Conservation (phyloP, 2,797 vertebrate species). For the Sebastolobus altivelis region DNA sequence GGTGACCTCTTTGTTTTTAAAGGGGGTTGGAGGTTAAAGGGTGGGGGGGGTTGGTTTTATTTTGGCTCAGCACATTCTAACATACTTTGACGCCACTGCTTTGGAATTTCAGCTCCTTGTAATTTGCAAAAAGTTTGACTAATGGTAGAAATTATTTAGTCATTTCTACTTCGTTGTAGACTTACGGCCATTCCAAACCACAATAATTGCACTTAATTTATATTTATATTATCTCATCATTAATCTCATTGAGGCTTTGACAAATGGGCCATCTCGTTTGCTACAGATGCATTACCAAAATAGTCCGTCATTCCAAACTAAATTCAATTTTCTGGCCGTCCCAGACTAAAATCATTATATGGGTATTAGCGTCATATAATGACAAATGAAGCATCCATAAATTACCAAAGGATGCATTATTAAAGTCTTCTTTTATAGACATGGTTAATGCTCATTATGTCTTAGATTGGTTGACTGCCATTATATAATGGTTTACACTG, state of each 20-base stretch:
- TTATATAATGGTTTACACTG: constrained; percentile 28
- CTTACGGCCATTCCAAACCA: constrained; percentile 10
- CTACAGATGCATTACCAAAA: constrained; percentile 44
- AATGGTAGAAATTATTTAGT: constrained; percentile 44
- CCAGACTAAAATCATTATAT: constrained; percentile 54
- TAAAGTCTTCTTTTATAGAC: constrained; percentile 36
- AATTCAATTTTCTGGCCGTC: constrained; percentile 51
- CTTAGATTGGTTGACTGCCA: not conserved
- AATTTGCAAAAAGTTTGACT: constrained; percentile 55
- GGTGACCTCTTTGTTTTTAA: constrained; percentile 48
- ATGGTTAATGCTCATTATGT: constrained; percentile 10
- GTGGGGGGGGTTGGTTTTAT: constrained; percentile 9
- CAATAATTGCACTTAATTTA: constrained; percentile 48
- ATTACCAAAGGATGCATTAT: constrained; percentile 41
- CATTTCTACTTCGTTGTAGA: not conserved
- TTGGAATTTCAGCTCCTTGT: constrained; percentile 49
- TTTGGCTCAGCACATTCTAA: constrained; percentile 31
- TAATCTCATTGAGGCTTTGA: constrained; percentile 52
- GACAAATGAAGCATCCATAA: constrained; percentile 54
- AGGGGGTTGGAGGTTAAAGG: constrained; percentile 31
- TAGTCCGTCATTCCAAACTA: constrained; percentile 35
- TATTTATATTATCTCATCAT: constrained; percentile 53
- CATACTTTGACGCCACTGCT: constrained; percentile 6
- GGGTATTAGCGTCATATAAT: constrained; percentile 53
- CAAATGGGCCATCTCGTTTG: constrained; percentile 44